Percentiles rank a stretch among this genome's conserved stretches.
Evolutionary conservation across 2,797 vertebrate species (phyloP).

Genomic region (Bufotes viridis): DNA sequence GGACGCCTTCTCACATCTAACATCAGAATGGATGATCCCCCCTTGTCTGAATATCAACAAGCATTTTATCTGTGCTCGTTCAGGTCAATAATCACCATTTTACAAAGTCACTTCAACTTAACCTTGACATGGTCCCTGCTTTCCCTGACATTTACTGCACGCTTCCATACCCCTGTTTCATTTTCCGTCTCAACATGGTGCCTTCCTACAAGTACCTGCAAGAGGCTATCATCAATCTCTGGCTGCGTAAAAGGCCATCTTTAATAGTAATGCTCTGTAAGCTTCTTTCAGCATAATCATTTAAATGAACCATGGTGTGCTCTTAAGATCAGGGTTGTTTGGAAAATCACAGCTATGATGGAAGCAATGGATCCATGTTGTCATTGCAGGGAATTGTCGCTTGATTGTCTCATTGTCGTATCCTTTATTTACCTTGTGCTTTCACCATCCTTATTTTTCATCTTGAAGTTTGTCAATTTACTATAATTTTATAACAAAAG

Average conservation of each 20-base stretch:
- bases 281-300: conserved; percentile 29
- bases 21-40: neutral
- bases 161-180: neutral
- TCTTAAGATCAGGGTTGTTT: conserved; percentile 30
- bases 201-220: conserved; percentile 30
- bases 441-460: conserved; percentile 1
- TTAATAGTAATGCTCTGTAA: conserved; percentile 19
- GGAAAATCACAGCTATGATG: conserved; percentile 7
- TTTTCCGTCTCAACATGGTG: conserved; percentile 39
- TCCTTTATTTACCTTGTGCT: neutral
- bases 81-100: conserved; percentile 38
- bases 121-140: conserved; percentile 34
- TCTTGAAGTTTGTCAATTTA: neutral
- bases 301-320: conserved; percentile 43
- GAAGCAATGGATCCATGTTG: neutral
- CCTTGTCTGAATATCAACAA: conserved; percentile 15
- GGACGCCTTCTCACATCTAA: neutral
- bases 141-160: conserved; percentile 26
- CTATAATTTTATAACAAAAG: neutral
- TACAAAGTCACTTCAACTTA: conserved; percentile 30
- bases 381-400: neutral
- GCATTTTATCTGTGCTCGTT: conserved; percentile 14
- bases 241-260: conserved; percentile 30
- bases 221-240: conserved; percentile 48
- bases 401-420: neutral